Base-by-base conservation (phyloP, 30 jellyfish, hydroid and myxozoan species). In the Aurelia aurita region DNA sequence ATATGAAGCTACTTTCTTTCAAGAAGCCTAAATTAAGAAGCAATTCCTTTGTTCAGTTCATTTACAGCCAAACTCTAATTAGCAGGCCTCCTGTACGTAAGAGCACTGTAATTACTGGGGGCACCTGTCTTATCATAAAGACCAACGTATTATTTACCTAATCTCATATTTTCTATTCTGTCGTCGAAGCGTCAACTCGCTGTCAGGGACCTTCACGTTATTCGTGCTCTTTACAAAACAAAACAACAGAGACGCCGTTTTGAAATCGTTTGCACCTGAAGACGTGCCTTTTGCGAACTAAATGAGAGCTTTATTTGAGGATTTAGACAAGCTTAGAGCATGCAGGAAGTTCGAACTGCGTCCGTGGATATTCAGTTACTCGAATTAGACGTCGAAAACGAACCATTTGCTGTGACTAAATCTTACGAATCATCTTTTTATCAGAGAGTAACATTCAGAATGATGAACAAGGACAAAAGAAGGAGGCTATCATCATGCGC, bases 391-490 rank as follows among this genome's bases (percentile, higher is more conserved):
- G 66, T 53, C 58, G 88, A 77, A 35, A 29, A 34, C 31, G 51
- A 35, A 29, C 79, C 79, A 15, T 77, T 25, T 23, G 45, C 88
- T 0, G 79, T 77, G 23, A 77, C 88, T 59, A 47, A 77, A 5
- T 53, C 88, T 7, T 77, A 77, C 66, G 69, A 81, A 39, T 67
- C 78, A 53, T 81, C 84, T 16, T 68, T 81, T 66, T 58, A 58
- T 55, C 80, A 83, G 93, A 57, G 93, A 58, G 84, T 83, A 27
- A 58, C 84, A 16, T 83, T 68, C 87, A 70, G 77, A 45, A 69
- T 83, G 87, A 59, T 71, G 74, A 69, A 71, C 81, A 83, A 71
- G 66, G 81, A 83, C 44, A 83, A 63, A 28, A 57, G 93, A 70
- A 69, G 81, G 62, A 62, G 93, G 22, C 31, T 74, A 74, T 55